Evolutionary conservation across 2,888 invertebrate species (phyloP).

Genomic region (Exephanes ischioxanthus): DNA sequence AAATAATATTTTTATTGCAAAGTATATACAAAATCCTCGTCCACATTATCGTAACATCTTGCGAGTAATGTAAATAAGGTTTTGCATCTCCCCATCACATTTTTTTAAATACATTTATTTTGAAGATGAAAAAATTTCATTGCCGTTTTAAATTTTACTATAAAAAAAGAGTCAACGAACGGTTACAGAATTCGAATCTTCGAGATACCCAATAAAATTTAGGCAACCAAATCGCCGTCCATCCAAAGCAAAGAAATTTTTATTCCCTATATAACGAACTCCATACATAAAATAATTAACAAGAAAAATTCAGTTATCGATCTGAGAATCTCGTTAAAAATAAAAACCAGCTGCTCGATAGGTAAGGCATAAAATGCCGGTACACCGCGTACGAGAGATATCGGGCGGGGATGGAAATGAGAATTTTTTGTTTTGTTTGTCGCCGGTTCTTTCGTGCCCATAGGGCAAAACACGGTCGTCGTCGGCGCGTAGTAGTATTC

Average conservation of each 20-base stretch:
- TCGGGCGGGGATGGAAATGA: not conserved
- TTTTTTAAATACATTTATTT: not conserved
- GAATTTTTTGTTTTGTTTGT: not conserved
- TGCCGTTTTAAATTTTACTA: not conserved
- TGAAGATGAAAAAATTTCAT: not conserved
- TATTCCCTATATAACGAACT: not conserved
- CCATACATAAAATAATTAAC: not conserved
- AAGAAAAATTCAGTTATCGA: not conserved
- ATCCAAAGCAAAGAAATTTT: not conserved
- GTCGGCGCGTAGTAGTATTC: conserved; percentile 1
- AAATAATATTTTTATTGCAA: not conserved
- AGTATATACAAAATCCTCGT: not conserved
- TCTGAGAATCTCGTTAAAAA: not conserved
- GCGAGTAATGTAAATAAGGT: not conserved
- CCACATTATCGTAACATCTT: not conserved
- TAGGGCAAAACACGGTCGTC: not conserved
- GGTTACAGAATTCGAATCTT: not conserved
- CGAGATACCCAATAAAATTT: not conserved
- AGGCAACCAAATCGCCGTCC: not conserved
- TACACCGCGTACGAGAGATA: not conserved
- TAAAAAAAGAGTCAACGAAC: not conserved
- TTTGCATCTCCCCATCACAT: not conserved
- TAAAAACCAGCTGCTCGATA: not conserved
- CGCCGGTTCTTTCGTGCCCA: not conserved
- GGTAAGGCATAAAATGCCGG: not conserved